A percentile compares a stretch with the other conserved stretches of the same genome.
Conservation (phyloP, 2,113 vertebrate species). For the Sinocyclocheilus grahami region DNA sequence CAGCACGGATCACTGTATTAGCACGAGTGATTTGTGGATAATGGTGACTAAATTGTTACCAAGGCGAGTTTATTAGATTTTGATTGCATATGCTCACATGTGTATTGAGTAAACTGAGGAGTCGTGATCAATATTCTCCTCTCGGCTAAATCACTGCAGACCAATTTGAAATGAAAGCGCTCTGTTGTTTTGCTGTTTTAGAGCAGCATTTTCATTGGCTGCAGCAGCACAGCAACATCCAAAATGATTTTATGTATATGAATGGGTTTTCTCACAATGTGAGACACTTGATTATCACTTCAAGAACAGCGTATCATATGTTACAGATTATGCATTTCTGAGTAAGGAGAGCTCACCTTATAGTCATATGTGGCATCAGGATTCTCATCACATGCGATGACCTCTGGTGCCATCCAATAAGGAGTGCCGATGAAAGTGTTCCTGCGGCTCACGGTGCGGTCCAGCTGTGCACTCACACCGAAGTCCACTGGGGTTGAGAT, state of each 20-base stretch:
- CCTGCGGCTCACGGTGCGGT: too few species aligned
- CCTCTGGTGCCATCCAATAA: too few species aligned
- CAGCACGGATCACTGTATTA: conserved; percentile 18
- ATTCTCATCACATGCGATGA: too few species aligned
- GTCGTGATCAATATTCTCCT: conserved; percentile 20
- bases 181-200: neutral
- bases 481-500: too few species aligned
- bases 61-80: conserved; percentile 26
- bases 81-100: conserved; percentile 17
- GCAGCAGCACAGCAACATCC: neutral
- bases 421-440: too few species aligned
- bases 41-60: conserved; percentile 17
- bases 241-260: neutral
- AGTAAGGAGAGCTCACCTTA: too few species aligned
- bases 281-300: too few species aligned
- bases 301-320: too few species aligned
- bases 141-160: neutral
- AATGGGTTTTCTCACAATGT: too few species aligned
- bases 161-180: neutral
- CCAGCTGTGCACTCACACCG: too few species aligned
- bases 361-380: too few species aligned
- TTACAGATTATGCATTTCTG: too few species aligned
- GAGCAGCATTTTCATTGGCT: neutral
- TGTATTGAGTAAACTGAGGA: conserved; percentile 19
- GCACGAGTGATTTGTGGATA: conserved; percentile 10